These are phyloP conservation scores for Rapana venosa DNA, from an alignment of 2,888 invertebrate genomes.

Conservation along the genomic window DNA sequence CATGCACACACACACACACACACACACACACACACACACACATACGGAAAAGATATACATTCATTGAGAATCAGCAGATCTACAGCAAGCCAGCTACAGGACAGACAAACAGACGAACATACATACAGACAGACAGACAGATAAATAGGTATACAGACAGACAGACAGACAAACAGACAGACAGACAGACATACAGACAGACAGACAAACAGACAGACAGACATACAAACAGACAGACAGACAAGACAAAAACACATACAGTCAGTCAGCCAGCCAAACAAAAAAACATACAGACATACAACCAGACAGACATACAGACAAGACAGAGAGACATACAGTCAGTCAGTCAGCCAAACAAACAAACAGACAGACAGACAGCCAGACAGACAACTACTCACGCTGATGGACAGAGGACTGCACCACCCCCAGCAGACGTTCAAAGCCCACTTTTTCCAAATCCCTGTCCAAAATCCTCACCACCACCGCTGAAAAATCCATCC, in stretches of 20 bases:
- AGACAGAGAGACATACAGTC: neutral
- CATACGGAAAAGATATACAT: no score
- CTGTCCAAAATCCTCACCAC: slow-evolving; percentile 52
- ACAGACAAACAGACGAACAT: no score
- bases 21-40: no score
- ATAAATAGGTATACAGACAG: neutral
- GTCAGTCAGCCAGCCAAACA: neutral
- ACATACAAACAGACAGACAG: neutral
- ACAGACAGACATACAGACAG: no score
- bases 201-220: no score
- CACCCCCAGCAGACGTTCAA: slow-evolving; percentile 52
- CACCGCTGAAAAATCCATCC: slow-evolving; percentile 42
- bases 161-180: neutral
- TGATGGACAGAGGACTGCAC: slow-evolving; percentile 46
- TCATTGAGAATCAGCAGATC: no score
- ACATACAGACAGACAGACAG: no score
- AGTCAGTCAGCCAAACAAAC: neutral
- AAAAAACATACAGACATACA: neutral
- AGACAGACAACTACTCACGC: slow-evolving; percentile 44
- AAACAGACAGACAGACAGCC: neutral
- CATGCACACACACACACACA: no score
- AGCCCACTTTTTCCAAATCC: slow-evolving; percentile 53
- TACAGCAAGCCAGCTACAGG: no score
- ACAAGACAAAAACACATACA: neutral
- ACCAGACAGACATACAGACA: neutral